Percentiles rank a stretch among this genome's conserved stretches.
phyloP scores from a whole-genome alignment of 2,113 vertebrate species.

The Apteryx mantelli region DNA sequence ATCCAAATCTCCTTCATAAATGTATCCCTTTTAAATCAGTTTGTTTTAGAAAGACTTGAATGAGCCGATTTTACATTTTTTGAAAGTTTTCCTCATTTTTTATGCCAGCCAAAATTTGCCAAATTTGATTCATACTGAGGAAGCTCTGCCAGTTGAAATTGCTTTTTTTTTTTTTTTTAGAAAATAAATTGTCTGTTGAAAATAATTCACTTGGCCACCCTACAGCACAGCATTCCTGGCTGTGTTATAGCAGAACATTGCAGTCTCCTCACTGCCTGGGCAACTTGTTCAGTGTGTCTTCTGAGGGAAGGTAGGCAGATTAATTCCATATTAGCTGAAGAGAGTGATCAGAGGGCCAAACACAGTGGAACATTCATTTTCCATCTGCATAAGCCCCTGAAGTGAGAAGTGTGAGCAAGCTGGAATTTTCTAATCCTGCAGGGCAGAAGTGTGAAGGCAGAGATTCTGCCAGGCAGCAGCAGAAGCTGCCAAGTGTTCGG shows the following conservation, averaged over 20 bases:
- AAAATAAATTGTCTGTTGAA: not conserved
- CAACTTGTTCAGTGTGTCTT: not conserved
- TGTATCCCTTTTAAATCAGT: not conserved
- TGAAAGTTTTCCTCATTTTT: not conserved
- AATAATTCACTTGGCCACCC: not conserved
- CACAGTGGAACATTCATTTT: slow-evolving; percentile 1
- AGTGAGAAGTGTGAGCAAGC: not conserved
- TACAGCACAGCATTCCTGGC: not conserved
- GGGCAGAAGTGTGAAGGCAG: not conserved
- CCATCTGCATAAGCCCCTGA: not conserved
- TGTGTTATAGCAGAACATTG: not conserved
- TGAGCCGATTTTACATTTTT: not conserved
- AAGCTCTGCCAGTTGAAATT: not conserved
- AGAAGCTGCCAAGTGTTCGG: not conserved
- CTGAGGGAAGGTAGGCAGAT: not conserved
- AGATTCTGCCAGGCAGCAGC: not conserved
- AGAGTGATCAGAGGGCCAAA: not conserved
- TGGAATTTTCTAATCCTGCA: not conserved
- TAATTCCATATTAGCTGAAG: not conserved
- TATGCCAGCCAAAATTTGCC: not conserved
- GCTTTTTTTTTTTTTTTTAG: accelerated
- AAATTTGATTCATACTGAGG: not conserved
- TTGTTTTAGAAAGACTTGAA: not conserved
- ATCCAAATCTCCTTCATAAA: not conserved
- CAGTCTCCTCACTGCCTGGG: not conserved